These are phyloP conservation scores for Cheilosia vernalis DNA, from an alignment of 2,888 invertebrate species.

Conservation along the genomic window DNA sequence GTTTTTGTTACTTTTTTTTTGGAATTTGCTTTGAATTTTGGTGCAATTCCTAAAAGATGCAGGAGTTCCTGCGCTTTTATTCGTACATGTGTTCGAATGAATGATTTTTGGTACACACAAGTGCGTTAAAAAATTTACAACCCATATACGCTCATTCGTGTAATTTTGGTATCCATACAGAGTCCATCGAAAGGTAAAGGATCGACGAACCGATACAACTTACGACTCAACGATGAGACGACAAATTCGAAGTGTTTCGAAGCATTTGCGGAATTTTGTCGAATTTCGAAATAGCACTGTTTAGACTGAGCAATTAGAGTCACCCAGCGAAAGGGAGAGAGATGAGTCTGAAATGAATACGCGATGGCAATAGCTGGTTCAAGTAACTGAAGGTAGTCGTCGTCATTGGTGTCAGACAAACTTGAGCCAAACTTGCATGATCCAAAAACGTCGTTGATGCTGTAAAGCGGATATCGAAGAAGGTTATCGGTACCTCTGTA, in stretches of 20 bases:
- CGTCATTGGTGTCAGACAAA: not conserved
- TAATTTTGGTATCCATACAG: constrained; percentile 76
- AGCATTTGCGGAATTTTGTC: constrained; percentile 80
- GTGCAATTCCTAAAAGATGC: constrained; percentile 26
- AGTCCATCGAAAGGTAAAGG: constrained; percentile 79
- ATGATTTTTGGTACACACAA: not conserved
- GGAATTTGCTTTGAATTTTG: constrained; percentile 11
- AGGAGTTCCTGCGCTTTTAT: not conserved
- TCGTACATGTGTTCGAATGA: not conserved
- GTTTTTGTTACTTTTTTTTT: not conserved
- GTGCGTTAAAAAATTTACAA: not conserved
- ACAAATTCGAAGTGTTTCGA: constrained; percentile 80
- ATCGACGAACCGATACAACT: constrained; percentile 79
- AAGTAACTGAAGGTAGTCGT: constrained; percentile 36
- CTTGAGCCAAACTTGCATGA: constrained; percentile 23
- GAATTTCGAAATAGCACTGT: constrained; percentile 80
- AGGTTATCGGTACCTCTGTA: not conserved
- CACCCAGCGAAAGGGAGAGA: not conserved
- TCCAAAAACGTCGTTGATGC: constrained; percentile 20
- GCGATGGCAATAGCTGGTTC: not conserved
- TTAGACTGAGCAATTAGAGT: constrained; percentile 8
- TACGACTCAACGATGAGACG: constrained; percentile 78
- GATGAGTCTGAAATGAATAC: constrained; percentile 16
- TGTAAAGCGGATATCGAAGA: constrained; percentile 1
- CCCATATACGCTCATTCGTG: constrained; percentile 1